Conservation (phyloP, 2,797 vertebrate genomes). For the Pampus argenteus region DNA sequence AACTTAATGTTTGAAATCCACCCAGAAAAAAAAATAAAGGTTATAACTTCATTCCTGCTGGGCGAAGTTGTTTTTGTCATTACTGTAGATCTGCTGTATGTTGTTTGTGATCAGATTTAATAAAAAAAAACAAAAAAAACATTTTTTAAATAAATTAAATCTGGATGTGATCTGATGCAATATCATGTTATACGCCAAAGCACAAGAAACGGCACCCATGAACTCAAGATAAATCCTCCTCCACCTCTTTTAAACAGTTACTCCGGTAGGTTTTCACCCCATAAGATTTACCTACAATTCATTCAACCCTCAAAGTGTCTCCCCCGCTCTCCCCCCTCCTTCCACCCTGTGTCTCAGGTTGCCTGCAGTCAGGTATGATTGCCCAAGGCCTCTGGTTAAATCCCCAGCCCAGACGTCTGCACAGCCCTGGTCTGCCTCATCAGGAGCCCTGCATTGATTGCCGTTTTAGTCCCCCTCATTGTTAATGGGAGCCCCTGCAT, state of each 20-base stretch:
- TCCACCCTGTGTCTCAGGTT: slow-evolving; percentile 65
- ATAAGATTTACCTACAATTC: slow-evolving; percentile 19
- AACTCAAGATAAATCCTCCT: neutral
- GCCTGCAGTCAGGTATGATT: slow-evolving; percentile 74
- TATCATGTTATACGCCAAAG: slow-evolving; percentile 20
- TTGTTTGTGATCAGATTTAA: too few species aligned
- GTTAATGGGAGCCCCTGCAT: slow-evolving; percentile 63
- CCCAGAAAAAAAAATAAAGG: neutral
- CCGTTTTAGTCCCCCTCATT: slow-evolving; percentile 67
- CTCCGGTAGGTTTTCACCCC: neutral
- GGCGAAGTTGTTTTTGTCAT: too few species aligned
- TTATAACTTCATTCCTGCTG: neutral
- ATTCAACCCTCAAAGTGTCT: slow-evolving; percentile 20
- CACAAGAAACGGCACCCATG: neutral
- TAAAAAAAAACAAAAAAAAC: neutral
- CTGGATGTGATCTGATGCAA: slow-evolving; percentile 2
- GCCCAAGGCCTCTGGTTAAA: slow-evolving; percentile 75
- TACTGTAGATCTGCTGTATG: neutral
- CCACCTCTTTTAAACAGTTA: neutral
- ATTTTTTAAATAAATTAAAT: too few species aligned
- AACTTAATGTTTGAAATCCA: too few species aligned
- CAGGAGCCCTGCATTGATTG: slow-evolving; percentile 64
- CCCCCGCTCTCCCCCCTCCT: slow-evolving; percentile 5
- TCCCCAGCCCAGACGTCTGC: slow-evolving; percentile 82
- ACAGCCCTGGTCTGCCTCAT: slow-evolving; percentile 64